Percentiles rank a stretch among this genome's conserved stretches.
Conservation (phyloP, 2,888 invertebrate genomes). For the Eurois occulta region DNA sequence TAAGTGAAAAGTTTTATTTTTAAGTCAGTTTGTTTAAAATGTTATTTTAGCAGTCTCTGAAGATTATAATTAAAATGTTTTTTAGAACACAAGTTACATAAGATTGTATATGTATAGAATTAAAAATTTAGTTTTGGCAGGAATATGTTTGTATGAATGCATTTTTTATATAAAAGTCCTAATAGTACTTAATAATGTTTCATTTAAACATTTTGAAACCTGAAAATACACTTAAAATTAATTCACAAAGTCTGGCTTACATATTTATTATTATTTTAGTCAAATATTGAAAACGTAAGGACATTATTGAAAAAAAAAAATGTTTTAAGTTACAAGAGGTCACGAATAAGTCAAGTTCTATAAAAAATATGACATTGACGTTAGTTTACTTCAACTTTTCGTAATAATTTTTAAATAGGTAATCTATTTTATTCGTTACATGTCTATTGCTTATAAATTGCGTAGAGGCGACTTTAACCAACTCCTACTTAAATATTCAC, state of each 20-base stretch:
- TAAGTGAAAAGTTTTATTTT: neutral
- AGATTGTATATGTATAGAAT: conserved; percentile 25
- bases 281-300: conserved; percentile 11
- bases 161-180: conserved; percentile 45
- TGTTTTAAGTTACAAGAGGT: conserved; percentile 16
- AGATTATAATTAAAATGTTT: conserved; percentile 9
- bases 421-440: conserved; percentile 63
- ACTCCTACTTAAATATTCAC: conserved; percentile 58
- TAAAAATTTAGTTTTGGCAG: conserved; percentile 60
- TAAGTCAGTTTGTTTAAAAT: conserved; percentile 20
- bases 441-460: conserved; percentile 76
- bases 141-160: conserved; percentile 62
- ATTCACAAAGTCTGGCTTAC: conserved; percentile 46
- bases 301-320: conserved; percentile 5
- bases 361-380: conserved; percentile 34
- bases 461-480: conserved; percentile 70
- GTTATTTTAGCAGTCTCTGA: conserved; percentile 33
- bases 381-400: conserved; percentile 12
- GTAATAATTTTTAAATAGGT: conserved; percentile 58
- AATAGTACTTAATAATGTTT: conserved; percentile 39
- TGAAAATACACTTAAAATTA: conserved; percentile 54
- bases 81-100: conserved; percentile 22
- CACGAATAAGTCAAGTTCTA: conserved; percentile 27
- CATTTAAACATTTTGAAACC: conserved; percentile 38
- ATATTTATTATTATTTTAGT: conserved; percentile 33